Evolutionary conservation across 2,888 invertebrate genomes (phyloP), one percentile per base, ranked within the genome.

Genomic region (Augiades crinisus): DNA sequence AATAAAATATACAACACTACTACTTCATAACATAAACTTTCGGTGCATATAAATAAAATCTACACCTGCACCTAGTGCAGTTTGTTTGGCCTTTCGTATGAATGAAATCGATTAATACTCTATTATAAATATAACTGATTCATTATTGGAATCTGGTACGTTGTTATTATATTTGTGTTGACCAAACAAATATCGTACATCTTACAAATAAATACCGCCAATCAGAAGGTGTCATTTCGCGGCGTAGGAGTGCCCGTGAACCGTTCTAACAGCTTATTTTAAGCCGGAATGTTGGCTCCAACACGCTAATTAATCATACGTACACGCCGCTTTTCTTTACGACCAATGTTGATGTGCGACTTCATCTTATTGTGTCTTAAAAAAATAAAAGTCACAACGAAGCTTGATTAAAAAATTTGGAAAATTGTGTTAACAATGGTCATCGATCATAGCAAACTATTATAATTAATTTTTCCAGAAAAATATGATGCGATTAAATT

Each of bases 221-320:
- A 67, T 61, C 63, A 59, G 58, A 47, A 56, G 54, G 53, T 63
- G 61, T 59, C 61, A 62, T 55, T 57, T 27, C 47, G 54, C 47
- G 49, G 66, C 70, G 78, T 75, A 70, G 77, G 76, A 58, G 73
- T 68, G 76, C 74, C 77, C 70, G 77, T 81, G 79, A 81, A 77
- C 71, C 65, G 68, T 65, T 61, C 64, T 65, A 65, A 65, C 58
- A 62, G 72, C 78, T 83, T 81, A 81, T 78, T 82, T 80, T 81
- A 75, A 68, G 67, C 66, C 55, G 72, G 82, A 83, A 83, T 83
- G 78, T 81, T 79, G 81, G 78, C 81, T 79, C 70, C 65, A 59
- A 70, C 70, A 54, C 66, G 63, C 65, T 76, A 78, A 82, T 83
- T 81, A 81, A 77, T 79, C 73, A 72, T 67, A 61, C 62, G 74